phyloP scores from a whole-genome alignment of 2,113 vertebrate genomes.

The Caranx ignobilis region DNA sequence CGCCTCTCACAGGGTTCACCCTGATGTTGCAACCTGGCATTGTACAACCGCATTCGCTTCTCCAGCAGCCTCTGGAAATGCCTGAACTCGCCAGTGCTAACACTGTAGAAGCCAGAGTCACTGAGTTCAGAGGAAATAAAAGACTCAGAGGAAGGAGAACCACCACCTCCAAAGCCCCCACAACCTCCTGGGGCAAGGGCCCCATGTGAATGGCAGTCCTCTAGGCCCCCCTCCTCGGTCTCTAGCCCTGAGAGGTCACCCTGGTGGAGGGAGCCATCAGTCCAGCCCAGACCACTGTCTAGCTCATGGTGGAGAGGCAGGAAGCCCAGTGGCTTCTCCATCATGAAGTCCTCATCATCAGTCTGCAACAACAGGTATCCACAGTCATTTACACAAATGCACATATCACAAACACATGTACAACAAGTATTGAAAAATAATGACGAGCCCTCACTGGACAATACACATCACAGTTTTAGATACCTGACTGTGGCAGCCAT shows the following conservation, averaged over 20 bases:
- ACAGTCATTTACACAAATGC: conserved; percentile 1
- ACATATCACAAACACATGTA: no score
- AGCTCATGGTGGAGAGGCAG: conserved; percentile 82
- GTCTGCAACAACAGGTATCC: conserved; percentile 65
- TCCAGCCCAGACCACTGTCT: conserved; percentile 85
- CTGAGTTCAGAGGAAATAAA: conserved; percentile 84
- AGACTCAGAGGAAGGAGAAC: conserved; percentile 78
- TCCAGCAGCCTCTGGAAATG: conserved; percentile 86
- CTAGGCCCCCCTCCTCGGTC: conserved; percentile 82
- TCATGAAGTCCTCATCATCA: conserved; percentile 79
- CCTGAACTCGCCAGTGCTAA: conserved; percentile 83
- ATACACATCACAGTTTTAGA: neutral
- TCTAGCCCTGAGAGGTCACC: conserved; percentile 84
- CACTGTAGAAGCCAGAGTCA: conserved; percentile 82
- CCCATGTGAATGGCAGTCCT: conserved; percentile 76
- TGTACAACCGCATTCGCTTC: conserved; percentile 83
- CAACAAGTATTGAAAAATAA: neutral
- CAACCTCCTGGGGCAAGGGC: conserved; percentile 67
- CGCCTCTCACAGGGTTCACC: conserved; percentile 77
- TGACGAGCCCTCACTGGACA: neutral
- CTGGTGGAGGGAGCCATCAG: conserved; percentile 82
- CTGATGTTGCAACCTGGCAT: conserved; percentile 78
- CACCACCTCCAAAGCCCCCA: conserved; percentile 64
- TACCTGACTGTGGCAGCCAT: conserved; percentile 83
- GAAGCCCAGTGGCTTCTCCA: conserved; percentile 76